Evolutionary conservation across 2,797 vertebrate species (phyloP).

Genomic region (Eulemur mongoz): DNA sequence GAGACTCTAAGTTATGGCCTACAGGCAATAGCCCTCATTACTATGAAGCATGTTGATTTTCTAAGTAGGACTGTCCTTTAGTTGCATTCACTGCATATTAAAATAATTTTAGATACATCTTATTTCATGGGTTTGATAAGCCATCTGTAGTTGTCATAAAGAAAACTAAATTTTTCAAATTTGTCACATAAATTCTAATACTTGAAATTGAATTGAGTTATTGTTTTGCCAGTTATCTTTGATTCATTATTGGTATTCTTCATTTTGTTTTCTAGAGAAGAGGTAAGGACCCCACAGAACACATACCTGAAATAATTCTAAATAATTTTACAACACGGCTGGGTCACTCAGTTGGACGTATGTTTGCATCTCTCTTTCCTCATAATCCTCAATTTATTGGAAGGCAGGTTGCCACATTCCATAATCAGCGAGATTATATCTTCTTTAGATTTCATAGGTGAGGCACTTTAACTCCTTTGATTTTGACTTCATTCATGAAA

Average conservation of each 20-base stretch:
- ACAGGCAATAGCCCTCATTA: not conserved
- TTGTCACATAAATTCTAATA: not conserved
- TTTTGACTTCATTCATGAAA: constrained; percentile 21
- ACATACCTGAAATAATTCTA: constrained; percentile 95
- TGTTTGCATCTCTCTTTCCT: constrained; percentile 97
- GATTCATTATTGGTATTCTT: not conserved
- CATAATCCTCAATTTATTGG: constrained; percentile 96
- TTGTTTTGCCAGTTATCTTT: constrained; percentile 7
- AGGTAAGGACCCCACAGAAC: constrained; percentile 94
- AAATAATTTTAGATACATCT: not conserved
- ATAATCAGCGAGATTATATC: constrained; percentile 98
- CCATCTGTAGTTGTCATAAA: not conserved
- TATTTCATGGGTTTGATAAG: constrained; percentile 17
- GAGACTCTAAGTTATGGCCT: not conserved
- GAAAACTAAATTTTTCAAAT: not conserved
- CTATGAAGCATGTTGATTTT: not conserved
- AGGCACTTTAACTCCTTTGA: not conserved
- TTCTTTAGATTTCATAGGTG: constrained; percentile 99
- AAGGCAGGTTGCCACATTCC: constrained; percentile 97
- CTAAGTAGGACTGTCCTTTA: not conserved
- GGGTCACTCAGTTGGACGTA: constrained; percentile 94
- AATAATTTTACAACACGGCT: constrained; percentile 98
- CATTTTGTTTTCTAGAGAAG: constrained; percentile 87
- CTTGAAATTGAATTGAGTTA: not conserved
- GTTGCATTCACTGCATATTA: not conserved